Conservation (phyloP, 2,113 vertebrate species). For the Oncorhynchus masou region DNA sequence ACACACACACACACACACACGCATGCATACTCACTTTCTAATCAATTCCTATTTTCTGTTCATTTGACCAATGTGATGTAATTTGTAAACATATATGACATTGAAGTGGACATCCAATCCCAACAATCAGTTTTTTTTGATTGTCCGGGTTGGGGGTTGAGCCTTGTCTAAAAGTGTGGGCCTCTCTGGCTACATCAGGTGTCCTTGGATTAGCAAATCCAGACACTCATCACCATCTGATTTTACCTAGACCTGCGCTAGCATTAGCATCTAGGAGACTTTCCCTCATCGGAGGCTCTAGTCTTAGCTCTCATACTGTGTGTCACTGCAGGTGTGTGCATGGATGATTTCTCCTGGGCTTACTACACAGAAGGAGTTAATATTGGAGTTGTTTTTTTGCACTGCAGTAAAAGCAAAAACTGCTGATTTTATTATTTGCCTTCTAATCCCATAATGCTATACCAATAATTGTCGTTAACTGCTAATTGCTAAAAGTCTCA, state of each 20-base stretch:
- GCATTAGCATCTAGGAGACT: slow-evolving; percentile 1
- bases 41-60: neutral
- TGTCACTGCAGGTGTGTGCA: too few relatives aligned
- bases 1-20: neutral
- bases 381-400: too few relatives aligned
- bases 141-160: neutral
- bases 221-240: slow-evolving; percentile 37
- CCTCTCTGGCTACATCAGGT: slow-evolving; percentile 43
- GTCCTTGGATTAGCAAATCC: slow-evolving; percentile 24
- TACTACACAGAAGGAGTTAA: too few relatives aligned
- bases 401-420: too few relatives aligned
- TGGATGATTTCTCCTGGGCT: too few relatives aligned
- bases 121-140: neutral
- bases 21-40: neutral
- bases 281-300: slow-evolving; percentile 13
- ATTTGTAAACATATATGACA: neutral
- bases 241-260: slow-evolving; percentile 22
- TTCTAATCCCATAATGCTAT: too few relatives aligned
- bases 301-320: neutral
- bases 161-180: slow-evolving; percentile 17
- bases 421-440: too few relatives aligned
- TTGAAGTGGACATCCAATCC: neutral
- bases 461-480: too few relatives aligned
- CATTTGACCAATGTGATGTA: neutral
- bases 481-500: too few relatives aligned